Percentiles rank a stretch among this genome's conserved stretches.
These are phyloP conservation scores for Aporophyla lueneburgensis DNA, from an alignment of 2,888 invertebrate genomes.

Conservation along the genomic window DNA sequence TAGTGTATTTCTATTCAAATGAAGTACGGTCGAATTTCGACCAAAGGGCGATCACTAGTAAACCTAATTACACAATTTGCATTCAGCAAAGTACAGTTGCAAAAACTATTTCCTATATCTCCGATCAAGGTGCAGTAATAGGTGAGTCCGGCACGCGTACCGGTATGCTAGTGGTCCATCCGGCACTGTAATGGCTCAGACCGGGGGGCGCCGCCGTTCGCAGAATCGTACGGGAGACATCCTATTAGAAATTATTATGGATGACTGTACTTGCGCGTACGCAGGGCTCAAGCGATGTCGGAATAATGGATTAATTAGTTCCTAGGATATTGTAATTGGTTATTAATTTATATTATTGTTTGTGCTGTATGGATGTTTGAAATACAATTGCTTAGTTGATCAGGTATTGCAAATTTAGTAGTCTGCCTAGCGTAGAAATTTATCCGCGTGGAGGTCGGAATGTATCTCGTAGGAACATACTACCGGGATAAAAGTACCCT, in stretches of 20 bases:
- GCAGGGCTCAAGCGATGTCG: conserved; percentile 17
- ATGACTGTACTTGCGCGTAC: conserved; percentile 51
- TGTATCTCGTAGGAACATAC: too few species aligned
- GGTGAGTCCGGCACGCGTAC: conserved; percentile 62
- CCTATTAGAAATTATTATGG: conserved; percentile 72
- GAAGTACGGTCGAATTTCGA: too few species aligned
- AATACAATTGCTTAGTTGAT: background rate
- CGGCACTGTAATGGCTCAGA: conserved; percentile 68
- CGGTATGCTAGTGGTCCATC: conserved; percentile 63
- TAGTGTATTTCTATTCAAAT: too few species aligned
- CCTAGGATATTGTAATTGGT: conserved; percentile 11
- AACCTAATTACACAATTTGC: conserved; percentile 18
- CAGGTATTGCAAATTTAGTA: too few species aligned
- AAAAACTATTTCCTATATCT: conserved; percentile 52
- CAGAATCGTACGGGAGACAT: conserved; percentile 68
- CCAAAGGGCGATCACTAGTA: too few species aligned
- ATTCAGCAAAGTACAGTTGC: background rate
- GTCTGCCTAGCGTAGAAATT: too few species aligned
- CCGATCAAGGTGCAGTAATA: conserved; percentile 50
- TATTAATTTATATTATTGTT: conserved; percentile 11
- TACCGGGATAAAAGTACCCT: too few species aligned
- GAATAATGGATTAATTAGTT: conserved; percentile 54
- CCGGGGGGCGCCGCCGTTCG: conserved; percentile 73
- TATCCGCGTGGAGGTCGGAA: too few species aligned
- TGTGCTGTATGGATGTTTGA: background rate